These are phyloP conservation scores for Oligia fasciuncula DNA, from an alignment of 2,888 invertebrate species.

Conservation along the genomic window DNA sequence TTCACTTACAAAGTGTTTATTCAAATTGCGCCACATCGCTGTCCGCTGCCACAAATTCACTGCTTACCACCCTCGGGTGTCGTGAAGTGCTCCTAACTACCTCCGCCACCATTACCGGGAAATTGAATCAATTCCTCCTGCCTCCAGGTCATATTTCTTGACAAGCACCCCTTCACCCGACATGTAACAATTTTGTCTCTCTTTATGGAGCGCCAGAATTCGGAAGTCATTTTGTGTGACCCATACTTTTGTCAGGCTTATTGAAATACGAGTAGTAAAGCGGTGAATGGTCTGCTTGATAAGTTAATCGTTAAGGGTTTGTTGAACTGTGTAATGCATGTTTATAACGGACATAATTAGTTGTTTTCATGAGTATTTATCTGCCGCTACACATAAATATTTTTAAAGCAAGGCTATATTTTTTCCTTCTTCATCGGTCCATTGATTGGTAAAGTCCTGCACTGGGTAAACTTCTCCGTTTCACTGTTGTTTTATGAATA, in stretches of 20 bases:
- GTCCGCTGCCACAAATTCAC: conserved; percentile 52
- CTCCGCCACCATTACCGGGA: conserved; percentile 52
- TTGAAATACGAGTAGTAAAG: conserved; percentile 34
- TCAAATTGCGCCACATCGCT: conserved; percentile 32
- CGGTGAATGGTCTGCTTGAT: neutral
- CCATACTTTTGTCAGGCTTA: conserved; percentile 38
- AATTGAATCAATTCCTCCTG: conserved; percentile 65
- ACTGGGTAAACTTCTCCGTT: neutral
- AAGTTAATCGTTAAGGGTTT: neutral
- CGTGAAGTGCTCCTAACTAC: conserved; percentile 60
- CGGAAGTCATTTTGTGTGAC: conserved; percentile 47
- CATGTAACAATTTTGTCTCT: conserved; percentile 57
- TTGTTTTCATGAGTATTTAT: too few relatives aligned
- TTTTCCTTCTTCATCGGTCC: neutral
- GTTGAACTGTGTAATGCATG: neutral
- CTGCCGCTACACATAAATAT: neutral
- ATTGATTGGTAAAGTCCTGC: neutral
- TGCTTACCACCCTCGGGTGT: conserved; percentile 48
- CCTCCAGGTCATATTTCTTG: conserved; percentile 61
- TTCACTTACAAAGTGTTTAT: conserved; percentile 47
- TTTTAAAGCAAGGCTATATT: neutral
- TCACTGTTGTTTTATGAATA: neutral
- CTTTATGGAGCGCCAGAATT: conserved; percentile 51
- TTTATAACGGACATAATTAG: neutral
- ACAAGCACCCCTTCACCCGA: conserved; percentile 54